A percentile compares a stretch with the other conserved stretches of the same genome.
Conservation (phyloP, 2,888 invertebrate genomes). For the Drosophila helvetica region DNA sequence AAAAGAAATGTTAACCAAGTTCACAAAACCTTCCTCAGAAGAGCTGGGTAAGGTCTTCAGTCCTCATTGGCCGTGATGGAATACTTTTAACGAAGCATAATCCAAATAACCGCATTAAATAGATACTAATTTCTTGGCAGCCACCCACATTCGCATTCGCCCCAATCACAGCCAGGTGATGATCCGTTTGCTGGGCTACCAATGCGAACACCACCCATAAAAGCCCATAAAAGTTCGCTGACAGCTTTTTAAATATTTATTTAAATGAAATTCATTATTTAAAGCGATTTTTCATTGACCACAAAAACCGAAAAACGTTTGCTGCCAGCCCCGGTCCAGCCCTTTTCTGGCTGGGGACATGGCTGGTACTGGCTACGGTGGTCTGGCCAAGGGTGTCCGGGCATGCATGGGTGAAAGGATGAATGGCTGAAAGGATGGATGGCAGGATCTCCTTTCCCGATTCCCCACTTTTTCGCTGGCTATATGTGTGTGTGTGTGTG, state of each 20-base stretch:
- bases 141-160: not conserved
- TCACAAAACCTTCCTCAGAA: no score
- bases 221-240: conserved; percentile 55
- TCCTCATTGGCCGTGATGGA: not conserved
- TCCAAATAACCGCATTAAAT: not conserved
- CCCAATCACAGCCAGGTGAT: conserved; percentile 34
- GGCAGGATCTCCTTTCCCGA: not conserved
- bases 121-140: not conserved
- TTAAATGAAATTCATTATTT: conserved; percentile 73
- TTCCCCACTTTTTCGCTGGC: not conserved
- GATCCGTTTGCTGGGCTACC: conserved; percentile 12
- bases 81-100: not conserved
- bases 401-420: conserved; percentile 20
- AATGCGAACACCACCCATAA: not conserved
- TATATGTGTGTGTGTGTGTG: not conserved
- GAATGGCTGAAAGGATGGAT: conserved; percentile 2
- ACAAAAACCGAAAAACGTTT: conserved; percentile 71
- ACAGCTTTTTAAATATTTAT: conserved; percentile 75
- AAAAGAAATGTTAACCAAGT: no score
- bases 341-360: not conserved
- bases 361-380: not conserved
- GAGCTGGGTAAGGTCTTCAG: no score
- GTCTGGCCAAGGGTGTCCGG: conserved; percentile 7
- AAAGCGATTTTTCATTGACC: conserved; percentile 74
- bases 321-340: conserved; percentile 18